These are phyloP conservation scores for Episyrphus balteatus DNA, from an alignment of 1,140 invertebrate species.

Conservation along the genomic window DNA sequence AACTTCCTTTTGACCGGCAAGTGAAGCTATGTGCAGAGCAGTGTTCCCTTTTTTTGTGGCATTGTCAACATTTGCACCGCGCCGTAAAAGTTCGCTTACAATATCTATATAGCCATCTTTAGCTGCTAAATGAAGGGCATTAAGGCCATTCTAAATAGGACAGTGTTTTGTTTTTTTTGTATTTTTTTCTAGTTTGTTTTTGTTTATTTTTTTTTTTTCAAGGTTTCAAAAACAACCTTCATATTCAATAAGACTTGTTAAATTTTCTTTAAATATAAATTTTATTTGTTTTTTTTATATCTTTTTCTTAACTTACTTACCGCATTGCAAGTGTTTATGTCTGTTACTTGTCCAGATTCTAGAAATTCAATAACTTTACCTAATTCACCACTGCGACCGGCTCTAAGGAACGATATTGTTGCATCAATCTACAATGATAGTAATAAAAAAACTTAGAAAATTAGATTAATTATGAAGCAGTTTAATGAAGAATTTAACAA, in stretches of 20 bases:
- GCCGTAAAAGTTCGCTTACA: conserved; percentile 78
- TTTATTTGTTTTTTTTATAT: not conserved
- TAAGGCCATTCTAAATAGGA: conserved; percentile 78
- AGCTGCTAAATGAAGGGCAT: conserved; percentile 93
- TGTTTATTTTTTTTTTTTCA: too few species aligned
- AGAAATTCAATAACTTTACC: conserved; percentile 91
- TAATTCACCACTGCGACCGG: conserved; percentile 90
- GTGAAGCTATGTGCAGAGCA: conserved; percentile 96
- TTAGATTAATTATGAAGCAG: not conserved
- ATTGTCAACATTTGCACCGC: conserved; percentile 88
- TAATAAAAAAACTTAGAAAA: not conserved
- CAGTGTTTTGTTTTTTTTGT: too few species aligned
- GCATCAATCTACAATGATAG: conserved; percentile 59
- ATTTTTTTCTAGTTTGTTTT: too few species aligned
- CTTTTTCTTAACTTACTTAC: conserved; percentile 62
- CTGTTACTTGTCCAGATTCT: conserved; percentile 71
- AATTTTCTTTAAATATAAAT: not conserved
- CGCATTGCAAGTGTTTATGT: conserved; percentile 97
- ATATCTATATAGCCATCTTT: conserved; percentile 96
- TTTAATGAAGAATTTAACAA: too few species aligned
- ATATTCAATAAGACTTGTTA: too few species aligned
- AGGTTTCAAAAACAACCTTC: too few species aligned
- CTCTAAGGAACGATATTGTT: conserved; percentile 78
- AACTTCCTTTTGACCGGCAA: conserved; percentile 92
- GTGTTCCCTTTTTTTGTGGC: conserved; percentile 99